These are phyloP conservation scores for Idaea dimidiata DNA, from an alignment of 2,888 invertebrate genomes.

Conservation along the genomic window DNA sequence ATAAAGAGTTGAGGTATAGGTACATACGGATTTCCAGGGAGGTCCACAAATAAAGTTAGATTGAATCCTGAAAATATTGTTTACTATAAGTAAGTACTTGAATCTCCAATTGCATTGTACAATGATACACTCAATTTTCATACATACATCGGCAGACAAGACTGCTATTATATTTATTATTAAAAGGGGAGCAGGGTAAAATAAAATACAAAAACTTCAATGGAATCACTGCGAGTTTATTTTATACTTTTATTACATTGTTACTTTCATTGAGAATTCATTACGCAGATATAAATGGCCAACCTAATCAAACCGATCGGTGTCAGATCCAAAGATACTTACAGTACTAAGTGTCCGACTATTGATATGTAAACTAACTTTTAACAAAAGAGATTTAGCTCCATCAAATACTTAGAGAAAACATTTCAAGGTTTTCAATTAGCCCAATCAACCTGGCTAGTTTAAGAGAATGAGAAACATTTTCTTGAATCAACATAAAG, in stretches of 20 bases:
- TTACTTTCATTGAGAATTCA: slow-evolving; percentile 62
- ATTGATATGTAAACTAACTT: slow-evolving; percentile 68
- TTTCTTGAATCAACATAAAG: too few relatives aligned
- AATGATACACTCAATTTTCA: too few relatives aligned
- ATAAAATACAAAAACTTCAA: slow-evolving; percentile 64
- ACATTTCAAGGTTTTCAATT: not conserved
- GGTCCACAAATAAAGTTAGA: too few relatives aligned
- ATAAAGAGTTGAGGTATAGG: too few relatives aligned
- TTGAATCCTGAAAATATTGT: too few relatives aligned
- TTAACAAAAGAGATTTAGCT: not conserved
- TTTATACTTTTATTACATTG: slow-evolving; percentile 78
- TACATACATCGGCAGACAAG: too few relatives aligned
- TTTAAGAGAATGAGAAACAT: too few relatives aligned
- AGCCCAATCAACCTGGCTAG: too few relatives aligned
- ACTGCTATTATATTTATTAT: not conserved
- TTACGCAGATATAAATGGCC: slow-evolving; percentile 51
- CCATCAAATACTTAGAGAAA: not conserved
- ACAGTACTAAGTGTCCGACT: slow-evolving; percentile 74
- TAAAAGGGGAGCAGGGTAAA: slow-evolving; percentile 25
- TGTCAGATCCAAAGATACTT: slow-evolving; percentile 77
- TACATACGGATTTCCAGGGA: too few relatives aligned
- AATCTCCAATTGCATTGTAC: too few relatives aligned
- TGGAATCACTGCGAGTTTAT: slow-evolving; percentile 82
- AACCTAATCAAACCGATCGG: slow-evolving; percentile 54
- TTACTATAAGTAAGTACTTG: too few relatives aligned